phyloP scores from a whole-genome alignment of 2,888 invertebrate genomes.

The Galeopsomyia nigrocyanea region DNA sequence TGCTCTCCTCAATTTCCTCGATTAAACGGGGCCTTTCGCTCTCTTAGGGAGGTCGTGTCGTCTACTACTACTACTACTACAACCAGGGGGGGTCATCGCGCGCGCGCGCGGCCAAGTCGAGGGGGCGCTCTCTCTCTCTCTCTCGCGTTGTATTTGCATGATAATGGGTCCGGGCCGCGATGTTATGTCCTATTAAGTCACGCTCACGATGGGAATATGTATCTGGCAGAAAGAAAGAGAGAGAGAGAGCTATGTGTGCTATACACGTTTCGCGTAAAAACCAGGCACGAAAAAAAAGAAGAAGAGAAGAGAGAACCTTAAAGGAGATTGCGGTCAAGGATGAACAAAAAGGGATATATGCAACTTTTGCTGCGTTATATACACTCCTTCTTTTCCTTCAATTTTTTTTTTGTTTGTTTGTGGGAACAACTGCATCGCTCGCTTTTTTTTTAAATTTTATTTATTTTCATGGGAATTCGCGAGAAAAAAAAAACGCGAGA shows the following conservation, averaged over 20 bases:
- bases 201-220: slow-evolving; percentile 36
- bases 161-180: slow-evolving; percentile 61
- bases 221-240: not conserved
- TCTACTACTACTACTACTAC: slow-evolving; percentile 31
- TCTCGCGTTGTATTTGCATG: slow-evolving; percentile 58
- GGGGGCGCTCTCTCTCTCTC: slow-evolving; percentile 56
- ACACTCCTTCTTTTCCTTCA: too few species aligned
- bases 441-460: too few species aligned
- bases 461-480: too few species aligned
- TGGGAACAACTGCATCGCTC: too few species aligned
- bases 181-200: slow-evolving; percentile 66
- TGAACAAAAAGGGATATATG: slow-evolving; percentile 32
- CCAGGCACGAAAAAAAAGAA: too few species aligned
- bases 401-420: too few species aligned
- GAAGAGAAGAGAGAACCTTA: too few species aligned
- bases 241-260: too few species aligned
- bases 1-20: slow-evolving; percentile 55
- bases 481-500: too few species aligned
- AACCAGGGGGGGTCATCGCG: slow-evolving; percentile 47
- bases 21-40: slow-evolving; percentile 53
- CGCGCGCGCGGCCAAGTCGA: slow-evolving; percentile 9
- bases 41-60: slow-evolving; percentile 33
- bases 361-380: not conserved
- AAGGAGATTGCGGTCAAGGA: slow-evolving; percentile 50
- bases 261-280: too few species aligned